These are phyloP conservation scores for Chironomus riparius DNA, from an alignment of 2,888 invertebrate species.

Conservation along the genomic window DNA sequence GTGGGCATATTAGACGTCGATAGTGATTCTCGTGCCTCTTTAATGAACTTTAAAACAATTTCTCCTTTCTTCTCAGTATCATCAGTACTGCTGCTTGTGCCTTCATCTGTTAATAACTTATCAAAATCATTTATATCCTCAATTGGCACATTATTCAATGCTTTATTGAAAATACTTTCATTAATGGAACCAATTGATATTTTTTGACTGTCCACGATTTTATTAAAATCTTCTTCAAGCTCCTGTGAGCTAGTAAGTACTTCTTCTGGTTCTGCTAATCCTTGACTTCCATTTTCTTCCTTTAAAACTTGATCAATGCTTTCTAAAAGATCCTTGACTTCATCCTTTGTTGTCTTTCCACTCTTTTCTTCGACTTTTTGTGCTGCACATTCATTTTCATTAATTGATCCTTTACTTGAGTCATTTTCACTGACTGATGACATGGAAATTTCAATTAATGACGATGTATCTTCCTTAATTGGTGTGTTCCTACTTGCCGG, in stretches of 20 bases:
- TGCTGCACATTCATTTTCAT: neutral
- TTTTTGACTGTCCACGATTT: too few relatives aligned
- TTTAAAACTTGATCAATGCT: neutral
- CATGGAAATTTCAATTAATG: neutral
- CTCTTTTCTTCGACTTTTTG: too few relatives aligned
- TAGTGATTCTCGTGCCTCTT: neutral
- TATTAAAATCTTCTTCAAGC: neutral
- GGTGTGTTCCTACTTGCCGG: neutral
- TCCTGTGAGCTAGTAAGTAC: neutral
- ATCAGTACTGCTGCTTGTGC: neutral
- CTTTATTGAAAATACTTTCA: neutral
- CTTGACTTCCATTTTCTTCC: neutral
- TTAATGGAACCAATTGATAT: neutral
- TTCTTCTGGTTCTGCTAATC: neutral
- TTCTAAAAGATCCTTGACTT: neutral
- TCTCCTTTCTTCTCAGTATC: neutral
- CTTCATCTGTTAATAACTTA: neutral
- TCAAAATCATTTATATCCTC: neutral
- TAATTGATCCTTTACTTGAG: neutral
- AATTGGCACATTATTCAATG: neutral
- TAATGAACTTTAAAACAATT: neutral
- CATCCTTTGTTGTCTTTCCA: neutral
- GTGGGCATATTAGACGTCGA: neutral
- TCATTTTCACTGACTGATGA: neutral
- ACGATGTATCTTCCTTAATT: too few relatives aligned